Base-by-base conservation (phyloP, 2,113 vertebrate species). In the Pangasianodon hypophthalmus region DNA sequence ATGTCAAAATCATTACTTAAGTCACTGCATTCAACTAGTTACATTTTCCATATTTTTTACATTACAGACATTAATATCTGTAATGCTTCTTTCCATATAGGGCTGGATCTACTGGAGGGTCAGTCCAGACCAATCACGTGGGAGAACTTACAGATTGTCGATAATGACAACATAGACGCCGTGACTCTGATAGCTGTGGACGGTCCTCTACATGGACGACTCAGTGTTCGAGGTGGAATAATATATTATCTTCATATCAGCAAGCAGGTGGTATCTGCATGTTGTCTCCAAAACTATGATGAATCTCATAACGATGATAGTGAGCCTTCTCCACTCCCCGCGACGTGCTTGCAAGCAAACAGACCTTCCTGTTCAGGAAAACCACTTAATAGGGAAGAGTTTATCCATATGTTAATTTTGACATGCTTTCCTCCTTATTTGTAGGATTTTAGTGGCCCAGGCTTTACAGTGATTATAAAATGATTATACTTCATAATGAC, bases 91-190 rank as follows among this genome's bases (percentile, higher is more conserved):
- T 87, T 29, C 29, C 9, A 86, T 50, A 46, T 64, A 97, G 95
- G 95, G 41, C 87, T 97, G 89, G 92, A 94, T 90, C 94, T 95
- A 56, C 58, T 95, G 92, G 96, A 97, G 94, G 95, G 96, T 32
- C 92, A 94, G 82, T 95, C 77, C 0, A 92, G 95, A 58, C 91
- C 96, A 87, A 91, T 95, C 88, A 93, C 92, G 0, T 94, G 95
- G 95, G 93, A 95, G 90, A 79, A 94, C 87, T 93, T 96, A 69
- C 95, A 96, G 93, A 94, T 96, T 58, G 96, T 96, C 54, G 96
- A 95, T 92, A 95, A 91, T 3, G 95, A 95, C 90, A 94, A 96
- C 79, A 91, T 95, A 18, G 56, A 94, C 0, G 88, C 87, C 0
- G 94, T 96, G 19, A 93, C 93, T 80, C 81, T 97, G 90, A 93